Evolutionary conservation across 1,140 invertebrate genomes (phyloP).

Genomic region (Pygmarrhopalites habei): DNA sequence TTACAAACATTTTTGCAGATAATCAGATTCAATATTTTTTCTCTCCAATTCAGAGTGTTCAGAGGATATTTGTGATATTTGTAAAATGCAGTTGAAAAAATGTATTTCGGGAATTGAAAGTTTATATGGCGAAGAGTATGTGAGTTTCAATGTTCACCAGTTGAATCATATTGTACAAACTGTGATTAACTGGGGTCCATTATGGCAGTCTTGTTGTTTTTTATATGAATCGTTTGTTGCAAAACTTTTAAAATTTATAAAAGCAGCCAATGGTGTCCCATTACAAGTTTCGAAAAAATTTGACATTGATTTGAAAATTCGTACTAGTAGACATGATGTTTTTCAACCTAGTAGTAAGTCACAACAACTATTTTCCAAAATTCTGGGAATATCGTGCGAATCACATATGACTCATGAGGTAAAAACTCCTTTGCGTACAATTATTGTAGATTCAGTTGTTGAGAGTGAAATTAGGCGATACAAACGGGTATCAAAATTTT

Average conservation of each 20-base stretch:
- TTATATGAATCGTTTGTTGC: constrained; percentile 36
- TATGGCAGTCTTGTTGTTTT: constrained; percentile 38
- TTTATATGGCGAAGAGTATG: constrained; percentile 29
- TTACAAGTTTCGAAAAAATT: no score
- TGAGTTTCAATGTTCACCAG: constrained; percentile 35
- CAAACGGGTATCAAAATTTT: no score
- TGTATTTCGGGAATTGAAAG: constrained; percentile 20
- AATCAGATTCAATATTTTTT: neutral
- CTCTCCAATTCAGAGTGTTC: neutral
- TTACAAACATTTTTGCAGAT: neutral
- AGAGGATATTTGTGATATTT: neutral
- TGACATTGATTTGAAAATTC: no score
- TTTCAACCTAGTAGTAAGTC: no score
- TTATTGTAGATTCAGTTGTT: no score
- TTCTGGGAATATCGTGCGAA: no score
- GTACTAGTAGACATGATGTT: no score
- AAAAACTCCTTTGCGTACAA: no score
- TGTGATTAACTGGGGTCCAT: constrained; percentile 33
- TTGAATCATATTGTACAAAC: constrained; percentile 24
- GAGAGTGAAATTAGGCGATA: no score
- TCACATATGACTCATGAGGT: no score
- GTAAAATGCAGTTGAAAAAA: neutral
- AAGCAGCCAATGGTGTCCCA: neutral
- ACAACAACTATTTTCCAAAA: no score
- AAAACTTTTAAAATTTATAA: constrained; percentile 1